Percentiles rank a stretch among this genome's conserved stretches.
Evolutionary conservation across 35 echinoderm and acorn worm genomes (phyloP).

Genomic region (Lytechinus pictus): DNA sequence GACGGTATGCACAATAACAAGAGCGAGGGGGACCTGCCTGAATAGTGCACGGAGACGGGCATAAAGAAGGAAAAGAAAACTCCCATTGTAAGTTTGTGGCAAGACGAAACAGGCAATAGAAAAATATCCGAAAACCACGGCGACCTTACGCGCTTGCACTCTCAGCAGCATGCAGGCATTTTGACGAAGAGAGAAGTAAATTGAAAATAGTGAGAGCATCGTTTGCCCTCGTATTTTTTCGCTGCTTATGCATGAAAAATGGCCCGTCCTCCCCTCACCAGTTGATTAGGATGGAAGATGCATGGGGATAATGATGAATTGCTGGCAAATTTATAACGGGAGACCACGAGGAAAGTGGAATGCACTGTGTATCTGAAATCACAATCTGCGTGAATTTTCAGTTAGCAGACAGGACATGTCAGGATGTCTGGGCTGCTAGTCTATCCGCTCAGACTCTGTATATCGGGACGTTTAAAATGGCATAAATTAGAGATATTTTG

Average conservation of each 20-base stretch:
- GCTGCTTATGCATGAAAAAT: not conserved
- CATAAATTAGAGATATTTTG: too few species aligned
- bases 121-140: conserved; percentile 43
- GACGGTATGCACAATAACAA: conserved; percentile 38
- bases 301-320: conserved; percentile 14
- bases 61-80: conserved; percentile 18
- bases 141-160: conserved; percentile 40
- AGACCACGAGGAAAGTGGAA: conserved; percentile 17
- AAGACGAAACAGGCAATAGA: not conserved
- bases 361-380: conserved; percentile 40
- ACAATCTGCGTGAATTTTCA: conserved; percentile 46
- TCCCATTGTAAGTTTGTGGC: conserved; percentile 25
- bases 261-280: not conserved
- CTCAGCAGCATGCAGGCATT: not conserved
- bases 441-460: too few species aligned
- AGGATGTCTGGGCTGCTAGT: not conserved
- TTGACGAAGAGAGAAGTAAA: not conserved
- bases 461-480: too few species aligned
- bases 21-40: not conserved
- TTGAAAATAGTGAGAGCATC: not conserved
- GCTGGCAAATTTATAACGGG: not conserved
- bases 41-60: not conserved
- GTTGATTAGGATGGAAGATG: conserved; percentile 9
- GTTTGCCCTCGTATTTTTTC: not conserved
- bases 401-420: conserved; percentile 21